These are phyloP conservation scores for Zaprionus lachaisei DNA, from an alignment of 1,140 invertebrate genomes.

Conservation along the genomic window DNA sequence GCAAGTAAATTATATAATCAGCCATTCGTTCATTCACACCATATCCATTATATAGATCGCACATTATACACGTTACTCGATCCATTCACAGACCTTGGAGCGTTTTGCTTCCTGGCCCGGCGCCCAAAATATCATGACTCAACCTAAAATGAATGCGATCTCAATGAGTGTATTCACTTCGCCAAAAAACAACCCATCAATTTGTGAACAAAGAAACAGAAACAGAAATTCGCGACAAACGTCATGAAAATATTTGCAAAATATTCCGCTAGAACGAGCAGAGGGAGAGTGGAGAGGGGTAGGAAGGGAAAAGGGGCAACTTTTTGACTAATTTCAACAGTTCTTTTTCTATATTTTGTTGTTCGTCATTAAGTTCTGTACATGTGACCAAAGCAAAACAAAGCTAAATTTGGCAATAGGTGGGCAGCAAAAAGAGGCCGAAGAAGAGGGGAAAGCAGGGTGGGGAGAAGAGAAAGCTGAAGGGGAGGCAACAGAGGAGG, in stretches of 20 bases:
- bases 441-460: too few species aligned
- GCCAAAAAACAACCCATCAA: slow-evolving; percentile 60
- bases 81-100: slow-evolving; percentile 19
- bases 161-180: slow-evolving; percentile 40
- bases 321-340: slow-evolving; percentile 20
- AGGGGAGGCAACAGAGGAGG: too few species aligned
- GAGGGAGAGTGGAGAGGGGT: neutral
- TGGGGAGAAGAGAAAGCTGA: too few species aligned
- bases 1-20: neutral
- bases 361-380: slow-evolving; percentile 47
- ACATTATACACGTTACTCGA: slow-evolving; percentile 3
- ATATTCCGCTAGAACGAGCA: neutral
- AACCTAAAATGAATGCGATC: slow-evolving; percentile 50
- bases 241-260: slow-evolving; percentile 53
- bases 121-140: slow-evolving; percentile 51
- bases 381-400: slow-evolving; percentile 59
- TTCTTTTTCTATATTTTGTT: neutral
- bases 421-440: neutral
- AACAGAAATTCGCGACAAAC: slow-evolving; percentile 60
- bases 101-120: slow-evolving; percentile 52
- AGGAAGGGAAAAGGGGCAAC: neutral
- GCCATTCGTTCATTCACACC: neutral
- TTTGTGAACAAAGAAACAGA: slow-evolving; percentile 21
- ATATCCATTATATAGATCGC: neutral
- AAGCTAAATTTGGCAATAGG: slow-evolving; percentile 23